Conservation (phyloP, 2,113 vertebrate genomes). For the Pleuronectes platessa region DNA sequence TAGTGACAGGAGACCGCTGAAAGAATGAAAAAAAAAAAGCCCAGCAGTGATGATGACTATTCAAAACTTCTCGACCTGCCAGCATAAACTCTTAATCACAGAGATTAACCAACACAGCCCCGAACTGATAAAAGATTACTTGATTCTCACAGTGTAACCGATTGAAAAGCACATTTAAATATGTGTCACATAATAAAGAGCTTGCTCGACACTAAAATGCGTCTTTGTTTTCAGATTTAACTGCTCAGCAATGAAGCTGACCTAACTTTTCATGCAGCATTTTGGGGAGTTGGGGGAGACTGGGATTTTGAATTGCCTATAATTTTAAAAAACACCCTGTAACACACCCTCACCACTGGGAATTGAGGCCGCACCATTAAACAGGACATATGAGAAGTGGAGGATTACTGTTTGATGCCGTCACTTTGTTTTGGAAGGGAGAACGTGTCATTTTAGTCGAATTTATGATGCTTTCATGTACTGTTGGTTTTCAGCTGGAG, state of each 20-base stretch:
- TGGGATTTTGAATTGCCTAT: conserved; percentile 33
- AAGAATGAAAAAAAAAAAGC: background rate
- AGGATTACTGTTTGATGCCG: conserved; percentile 48
- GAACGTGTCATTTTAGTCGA: conserved; percentile 20
- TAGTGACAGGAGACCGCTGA: conserved; percentile 33
- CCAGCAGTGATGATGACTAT: conserved; percentile 16
- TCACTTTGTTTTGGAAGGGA: conserved; percentile 53
- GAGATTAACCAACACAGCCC: conserved; percentile 42
- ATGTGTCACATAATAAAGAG: conserved; percentile 65
- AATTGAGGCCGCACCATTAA: conserved; percentile 47
- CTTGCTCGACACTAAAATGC: conserved; percentile 36
- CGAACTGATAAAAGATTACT: conserved; percentile 7
- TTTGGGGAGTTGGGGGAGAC: conserved; percentile 25
- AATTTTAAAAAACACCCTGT: conserved; percentile 23
- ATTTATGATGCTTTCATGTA: conserved; percentile 36
- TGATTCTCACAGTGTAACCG: conserved; percentile 63
- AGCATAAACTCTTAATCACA: conserved; percentile 43
- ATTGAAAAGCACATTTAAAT: conserved; percentile 60
- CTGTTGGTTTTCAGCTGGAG: background rate
- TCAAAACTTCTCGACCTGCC: conserved; percentile 35
- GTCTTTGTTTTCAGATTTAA: conserved; percentile 8
- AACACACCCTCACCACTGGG: conserved; percentile 63
- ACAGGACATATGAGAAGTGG: conserved; percentile 30
- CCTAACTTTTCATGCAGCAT: conserved; percentile 7
- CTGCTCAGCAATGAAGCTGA: background rate